Base-by-base conservation (phyloP, 2,888 invertebrate genomes). In the Acrobasis consociella region DNA sequence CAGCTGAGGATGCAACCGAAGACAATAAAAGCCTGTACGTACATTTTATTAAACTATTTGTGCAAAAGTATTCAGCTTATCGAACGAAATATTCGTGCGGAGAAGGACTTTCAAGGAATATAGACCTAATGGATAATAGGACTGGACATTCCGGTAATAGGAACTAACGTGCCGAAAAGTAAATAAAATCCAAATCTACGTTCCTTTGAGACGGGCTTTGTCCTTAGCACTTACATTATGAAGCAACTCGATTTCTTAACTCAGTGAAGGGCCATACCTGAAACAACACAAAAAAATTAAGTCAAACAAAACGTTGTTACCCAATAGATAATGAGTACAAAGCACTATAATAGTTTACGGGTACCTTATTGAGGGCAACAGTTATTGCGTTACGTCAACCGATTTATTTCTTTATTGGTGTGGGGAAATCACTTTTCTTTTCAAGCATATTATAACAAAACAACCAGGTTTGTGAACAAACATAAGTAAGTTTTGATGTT, bases 191-290 rank as follows among this genome's bases (percentile, higher is more conserved):
- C 8, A 2, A 31, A 31, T 11, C 17, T 51, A 17, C 17, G 16
- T 51, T 8, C 13, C 5, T 52, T 53, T 53, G 42, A 3, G 7
- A 11, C 11, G 11, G 11, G 5, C 46, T 13, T 46, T 13, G 46
- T 13, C 46, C 46, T 46, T 46, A 46, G 42, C 10, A 56, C 56
- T 56, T 56, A 42, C 39, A 22, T 38, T 1, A 5, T 38, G 38
- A 13, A 46, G 42, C 17, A 37, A 38, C 15, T 31, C 31, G 8
- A 42, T 56, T 49, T 51, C 51, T 53, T 53, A 39, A 62, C 56
- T 31, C 49, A 38, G 42, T 50, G 53, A 51, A n/a, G 56, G n/a
- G 58, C 37, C 51, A 17, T 69, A 69, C 68, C 68, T 69, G 67
- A 0, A 69, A 69, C 64, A 67, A 67, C 2, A 65, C 39, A 65